phyloP scores from a whole-genome alignment of 2,113 vertebrate genomes.

The Polypterus bichir region DNA sequence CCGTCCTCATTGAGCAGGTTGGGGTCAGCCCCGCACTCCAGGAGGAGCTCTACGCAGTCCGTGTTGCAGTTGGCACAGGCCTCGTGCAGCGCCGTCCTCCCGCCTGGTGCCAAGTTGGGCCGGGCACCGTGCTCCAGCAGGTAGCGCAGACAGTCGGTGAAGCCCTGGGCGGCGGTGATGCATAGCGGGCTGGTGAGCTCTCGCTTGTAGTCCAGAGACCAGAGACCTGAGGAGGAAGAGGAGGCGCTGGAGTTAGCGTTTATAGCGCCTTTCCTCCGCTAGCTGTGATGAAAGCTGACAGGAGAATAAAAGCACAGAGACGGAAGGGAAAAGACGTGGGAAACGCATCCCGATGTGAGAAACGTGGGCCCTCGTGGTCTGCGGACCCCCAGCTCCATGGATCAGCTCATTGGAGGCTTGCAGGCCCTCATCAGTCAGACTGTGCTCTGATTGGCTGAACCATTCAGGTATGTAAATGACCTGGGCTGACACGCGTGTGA shows the following conservation, averaged over 20 bases:
- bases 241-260: not conserved
- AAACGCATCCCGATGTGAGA: not conserved
- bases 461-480: no score
- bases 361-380: not conserved
- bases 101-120: constrained; percentile 42
- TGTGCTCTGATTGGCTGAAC: no score
- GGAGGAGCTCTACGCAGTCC: constrained; percentile 41
- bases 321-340: not conserved
- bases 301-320: not conserved
- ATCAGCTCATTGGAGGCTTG: no score
- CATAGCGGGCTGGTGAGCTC: constrained; percentile 53
- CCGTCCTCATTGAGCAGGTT: constrained; percentile 37
- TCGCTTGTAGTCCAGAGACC: constrained; percentile 54
- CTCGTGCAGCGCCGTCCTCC: constrained; percentile 42
- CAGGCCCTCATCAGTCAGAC: no score
- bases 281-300: not conserved
- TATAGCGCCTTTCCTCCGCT: not conserved
- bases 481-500: no score
- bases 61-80: constrained; percentile 43
- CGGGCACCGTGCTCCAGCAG: constrained; percentile 37
- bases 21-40: constrained; percentile 47
- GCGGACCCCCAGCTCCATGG: no score
- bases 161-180: constrained; percentile 45
- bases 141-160: constrained; percentile 36
- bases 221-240: constrained; percentile 39